Evolutionary conservation across 2,113 vertebrate species (phyloP).

Genomic region (Engystomops pustulosus): DNA sequence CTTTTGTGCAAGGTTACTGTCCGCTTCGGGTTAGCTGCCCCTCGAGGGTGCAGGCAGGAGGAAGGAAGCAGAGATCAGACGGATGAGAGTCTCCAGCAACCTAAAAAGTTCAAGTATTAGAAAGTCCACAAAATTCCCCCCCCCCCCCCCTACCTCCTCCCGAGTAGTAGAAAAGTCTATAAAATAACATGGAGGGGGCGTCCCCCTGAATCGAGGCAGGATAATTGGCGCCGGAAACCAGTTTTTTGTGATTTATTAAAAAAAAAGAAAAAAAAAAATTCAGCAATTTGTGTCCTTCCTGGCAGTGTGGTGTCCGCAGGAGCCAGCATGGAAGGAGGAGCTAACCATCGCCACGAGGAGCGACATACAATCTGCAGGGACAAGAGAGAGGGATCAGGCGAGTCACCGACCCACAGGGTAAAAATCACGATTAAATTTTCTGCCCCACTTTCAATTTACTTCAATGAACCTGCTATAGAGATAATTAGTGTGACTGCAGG

Average conservation of each 20-base stretch:
- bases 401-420: too few species aligned
- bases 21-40: slow-evolving; percentile 33
- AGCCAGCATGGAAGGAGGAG: slow-evolving; percentile 7
- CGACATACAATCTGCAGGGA: slow-evolving; percentile 66
- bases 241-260: not conserved
- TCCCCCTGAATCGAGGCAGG: not conserved
- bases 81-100: slow-evolving; percentile 13
- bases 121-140: not conserved
- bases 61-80: not conserved
- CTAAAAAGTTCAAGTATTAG: slow-evolving; percentile 54
- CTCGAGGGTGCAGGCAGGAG: not conserved
- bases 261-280: not conserved
- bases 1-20: slow-evolving; percentile 2
- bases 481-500: too few species aligned
- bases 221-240: not conserved
- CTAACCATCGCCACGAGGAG: slow-evolving; percentile 57
- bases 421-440: too few species aligned
- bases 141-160: not conserved
- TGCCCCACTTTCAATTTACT: too few species aligned
- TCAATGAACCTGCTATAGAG: too few species aligned
- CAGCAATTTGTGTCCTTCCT: slow-evolving; percentile 30
- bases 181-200: not conserved
- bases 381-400: slow-evolving; percentile 2
- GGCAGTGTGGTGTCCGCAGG: slow-evolving; percentile 41
- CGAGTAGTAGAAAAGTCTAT: slow-evolving; percentile 55